Base-by-base conservation (phyloP, 2,888 invertebrate genomes). In the Plagodis pulveraria region DNA sequence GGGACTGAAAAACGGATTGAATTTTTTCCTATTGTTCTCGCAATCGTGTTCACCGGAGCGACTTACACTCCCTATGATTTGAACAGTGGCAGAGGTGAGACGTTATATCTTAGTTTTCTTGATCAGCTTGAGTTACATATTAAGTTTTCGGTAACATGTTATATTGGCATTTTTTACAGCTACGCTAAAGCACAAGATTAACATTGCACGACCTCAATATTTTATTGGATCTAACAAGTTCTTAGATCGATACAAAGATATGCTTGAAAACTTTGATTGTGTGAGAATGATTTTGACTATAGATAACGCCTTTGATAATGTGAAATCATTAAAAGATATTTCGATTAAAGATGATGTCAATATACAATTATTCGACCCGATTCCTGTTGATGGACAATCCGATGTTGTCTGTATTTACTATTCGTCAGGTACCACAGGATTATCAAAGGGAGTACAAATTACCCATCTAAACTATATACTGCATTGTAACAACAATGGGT, bases 381-480 rank as follows among this genome's bases (percentile, higher is more conserved):
- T 77, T 51, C 70, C 82, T 12, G 86, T 95, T n/a, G 94, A 77
- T 54, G 87, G 86, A 57, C 81, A 84, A 55, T 75, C 63, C 34
- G 87, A 87, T 65, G 73, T 74, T 2, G 85, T 83, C 0, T 70
- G 81, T 32, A 86, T 95, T 72, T 89, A 95, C 60, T 95, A 94
- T 80, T 96, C 96, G 38, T 95, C 96, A 56, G 96, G 96, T 47
- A 96, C 96, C 0, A 94, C 94, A 11, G 96, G 96, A 0, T 80
- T 95, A 71, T 94, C 95, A 0, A 96, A 96, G 83, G 95, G 95
- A 38, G 95, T 95, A 1, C 89, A 94, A 82, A 78, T 95, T 45
- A 94, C 94, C 5, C 94, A 95, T 77, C 81, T 87, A 54, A 95
- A 95, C 77, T 86, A 91, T 60, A 83, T 93, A 48, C 69, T 89